These are phyloP conservation scores for Drosophila austrosaltans DNA, from an alignment of 2,888 invertebrate genomes.

Conservation along the genomic window DNA sequence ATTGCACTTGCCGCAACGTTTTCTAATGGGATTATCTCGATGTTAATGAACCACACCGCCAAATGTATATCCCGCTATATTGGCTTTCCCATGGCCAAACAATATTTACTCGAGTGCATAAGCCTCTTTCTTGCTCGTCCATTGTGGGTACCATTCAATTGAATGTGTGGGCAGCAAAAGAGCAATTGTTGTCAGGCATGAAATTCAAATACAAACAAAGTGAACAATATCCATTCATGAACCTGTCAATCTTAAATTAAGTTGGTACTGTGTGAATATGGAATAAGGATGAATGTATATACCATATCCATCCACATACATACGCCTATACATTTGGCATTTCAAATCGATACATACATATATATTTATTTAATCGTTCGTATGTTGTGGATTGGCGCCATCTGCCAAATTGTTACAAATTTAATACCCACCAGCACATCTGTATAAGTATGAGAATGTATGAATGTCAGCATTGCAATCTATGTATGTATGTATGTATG, in stretches of 20 bases:
- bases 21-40: slow-evolving; percentile 63
- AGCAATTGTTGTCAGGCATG: slow-evolving; percentile 68
- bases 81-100: slow-evolving; percentile 71
- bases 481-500: not conserved
- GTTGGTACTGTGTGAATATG: slow-evolving; percentile 66
- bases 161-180: slow-evolving; percentile 63
- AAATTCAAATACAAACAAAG: slow-evolving; percentile 72
- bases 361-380: slow-evolving; percentile 70
- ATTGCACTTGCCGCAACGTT: slow-evolving; percentile 56
- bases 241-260: slow-evolving; percentile 78
- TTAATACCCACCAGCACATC: slow-evolving; percentile 42
- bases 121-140: slow-evolving; percentile 52
- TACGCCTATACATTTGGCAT: not conserved
- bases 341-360: slow-evolving; percentile 59
- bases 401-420: slow-evolving; percentile 65
- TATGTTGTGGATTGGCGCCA: slow-evolving; percentile 63
- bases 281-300: slow-evolving; percentile 41
- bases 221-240: slow-evolving; percentile 71
- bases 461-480: not conserved
- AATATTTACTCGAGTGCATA: slow-evolving; percentile 69
- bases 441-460: slow-evolving; percentile 40
- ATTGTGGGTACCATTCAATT: slow-evolving; percentile 30
- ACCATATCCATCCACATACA: not conserved
- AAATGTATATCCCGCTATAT: slow-evolving; percentile 50
- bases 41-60: slow-evolving; percentile 67